Conservation (phyloP, 1,140 invertebrate species). For the Tetranychus cinnabarinus region DNA sequence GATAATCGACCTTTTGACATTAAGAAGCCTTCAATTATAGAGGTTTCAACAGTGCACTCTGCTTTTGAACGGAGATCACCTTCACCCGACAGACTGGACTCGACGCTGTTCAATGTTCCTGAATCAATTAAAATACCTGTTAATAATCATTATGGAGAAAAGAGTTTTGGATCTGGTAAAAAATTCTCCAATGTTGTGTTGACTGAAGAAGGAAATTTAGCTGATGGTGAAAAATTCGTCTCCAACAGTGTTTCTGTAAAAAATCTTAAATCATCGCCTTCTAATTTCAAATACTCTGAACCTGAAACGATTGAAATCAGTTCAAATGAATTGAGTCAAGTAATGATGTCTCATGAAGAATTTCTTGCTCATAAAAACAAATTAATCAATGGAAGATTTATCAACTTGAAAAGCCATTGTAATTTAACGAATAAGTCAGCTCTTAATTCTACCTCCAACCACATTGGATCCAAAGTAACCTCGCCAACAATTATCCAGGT, state of each 20-base stretch:
- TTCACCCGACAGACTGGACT: no score
- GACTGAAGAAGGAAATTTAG: no score
- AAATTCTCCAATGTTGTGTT: no score
- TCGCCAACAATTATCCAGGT: background rate
- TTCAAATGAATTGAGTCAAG: conserved; percentile 1
- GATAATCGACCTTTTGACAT: background rate
- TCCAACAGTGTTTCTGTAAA: background rate
- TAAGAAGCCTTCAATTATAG: background rate
- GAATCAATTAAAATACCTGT: no score
- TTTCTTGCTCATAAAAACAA: background rate
- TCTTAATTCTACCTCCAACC: background rate
- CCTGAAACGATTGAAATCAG: conserved; percentile 8
- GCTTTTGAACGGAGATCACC: background rate
- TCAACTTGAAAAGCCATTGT: background rate
- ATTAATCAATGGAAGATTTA: background rate
- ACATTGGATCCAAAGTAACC: background rate
- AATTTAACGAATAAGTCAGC: background rate
- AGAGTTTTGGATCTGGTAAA: no score
- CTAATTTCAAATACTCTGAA: no score
- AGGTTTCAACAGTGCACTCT: background rate
- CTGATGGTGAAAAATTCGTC: no score
- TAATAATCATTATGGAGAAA: no score
- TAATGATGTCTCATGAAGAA: conserved; percentile 4
- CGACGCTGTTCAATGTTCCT: no score
- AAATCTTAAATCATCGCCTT: background rate